These are phyloP conservation scores for Cryptus viduatorius DNA, from an alignment of 2,888 invertebrate species.

Conservation along the genomic window DNA sequence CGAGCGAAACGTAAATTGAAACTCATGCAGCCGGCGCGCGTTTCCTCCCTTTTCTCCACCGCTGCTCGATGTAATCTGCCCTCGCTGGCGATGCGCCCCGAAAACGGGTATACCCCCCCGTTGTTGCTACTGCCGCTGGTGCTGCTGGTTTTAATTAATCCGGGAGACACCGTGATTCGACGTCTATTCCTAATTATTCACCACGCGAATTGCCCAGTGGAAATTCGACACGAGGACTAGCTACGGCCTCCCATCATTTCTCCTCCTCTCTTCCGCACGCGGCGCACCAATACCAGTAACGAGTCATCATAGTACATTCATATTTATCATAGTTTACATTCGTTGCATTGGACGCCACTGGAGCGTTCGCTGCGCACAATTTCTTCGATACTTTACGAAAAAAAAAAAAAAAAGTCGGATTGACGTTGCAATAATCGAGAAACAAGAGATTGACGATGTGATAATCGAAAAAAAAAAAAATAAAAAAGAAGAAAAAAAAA, in stretches of 20 bases:
- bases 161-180: constrained; percentile 70
- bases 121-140: constrained; percentile 64
- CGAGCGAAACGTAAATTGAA: constrained; percentile 76
- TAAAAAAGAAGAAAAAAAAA: neutral
- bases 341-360: neutral
- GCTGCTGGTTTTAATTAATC: constrained; percentile 73
- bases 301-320: constrained; percentile 1
- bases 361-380: neutral
- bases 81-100: constrained; percentile 68
- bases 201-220: constrained; percentile 69
- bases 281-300: neutral
- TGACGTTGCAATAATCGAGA: neutral
- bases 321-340: neutral
- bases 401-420: neutral
- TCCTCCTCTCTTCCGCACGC: neutral
- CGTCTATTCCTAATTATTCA: constrained; percentile 73
- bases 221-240: constrained; percentile 61
- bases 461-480: constrained; percentile 9
- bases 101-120: constrained; percentile 57
- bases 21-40: constrained; percentile 73
- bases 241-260: constrained; percentile 36
- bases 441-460: neutral
- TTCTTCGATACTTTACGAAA: neutral
- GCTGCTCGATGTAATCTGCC: constrained; percentile 68
- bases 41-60: constrained; percentile 65